Base-by-base conservation (phyloP, 2,888 invertebrate species). In the Alentia gelatinosa region DNA sequence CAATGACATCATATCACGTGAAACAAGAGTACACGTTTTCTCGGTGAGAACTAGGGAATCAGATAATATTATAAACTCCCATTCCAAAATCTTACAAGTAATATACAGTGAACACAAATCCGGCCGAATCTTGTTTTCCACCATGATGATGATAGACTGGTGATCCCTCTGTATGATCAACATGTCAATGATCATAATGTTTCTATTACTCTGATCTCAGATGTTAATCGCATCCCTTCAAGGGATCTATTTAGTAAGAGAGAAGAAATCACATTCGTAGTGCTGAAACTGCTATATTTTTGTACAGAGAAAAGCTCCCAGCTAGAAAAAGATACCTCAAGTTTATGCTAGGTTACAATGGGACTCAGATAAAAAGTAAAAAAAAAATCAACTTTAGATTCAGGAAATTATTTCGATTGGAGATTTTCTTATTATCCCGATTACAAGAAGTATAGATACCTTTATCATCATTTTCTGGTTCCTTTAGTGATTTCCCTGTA, bases 271-370 rank as follows among this genome's bases (percentile, higher is more conserved):
- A 47, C 86, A 47, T 50, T 86, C 30, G 47, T 86, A 47, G 86
- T 42, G 47, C 86, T 86, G 47, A 86, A 30, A 86, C 86, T 86
- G 86, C 86, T 86, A 86, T 86, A 86, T 86, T 86, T 86, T 86
- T 86, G 50, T 86, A 86, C 47, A 26, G 26, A 86, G 42, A 86
- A 15, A 86, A 19, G 47, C 47, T 39, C 42, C 86, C 47, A 30
- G 86, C 86, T 86, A 86, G 86, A 86, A 1, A 33, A 83, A 50
- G 26, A 86, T 86, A 86, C 86, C 86, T 86, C 86, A 86, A 47
- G 33, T 86, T 47, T 86, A 33, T 33, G 30, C 19, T 86, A 86
- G 84, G 42, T 39, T 12, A 40, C 84, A 40, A 84, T 84, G 84
- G 84, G 84, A 84, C 84, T 26, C 74, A 74, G 35, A 74, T 23